Base-by-base conservation (phyloP, 2,113 vertebrate genomes). In the Prunella himalayana region DNA sequence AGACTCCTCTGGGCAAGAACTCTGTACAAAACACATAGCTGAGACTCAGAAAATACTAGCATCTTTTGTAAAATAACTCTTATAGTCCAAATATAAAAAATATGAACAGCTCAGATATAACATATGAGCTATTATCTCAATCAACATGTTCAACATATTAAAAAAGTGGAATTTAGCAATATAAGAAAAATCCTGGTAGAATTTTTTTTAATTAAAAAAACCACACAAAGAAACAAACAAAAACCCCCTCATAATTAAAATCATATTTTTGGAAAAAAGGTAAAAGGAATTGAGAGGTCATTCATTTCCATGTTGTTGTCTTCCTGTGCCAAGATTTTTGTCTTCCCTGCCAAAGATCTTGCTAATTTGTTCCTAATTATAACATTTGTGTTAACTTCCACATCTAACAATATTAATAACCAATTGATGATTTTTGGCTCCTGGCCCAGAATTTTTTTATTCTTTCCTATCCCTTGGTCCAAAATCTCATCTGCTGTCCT, bases 81-180 rank as follows among this genome's bases (percentile, higher is more conserved):
- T 53, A 50, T 3, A 73, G 20, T 4, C 15, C 56, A 83, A 35
- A 68, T 47, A 42, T 75, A 47, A 19, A 21, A 66, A 59, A 66
- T 31, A 37, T 22, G 6, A 59, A 44, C 61, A 86, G 9, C 6
- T 21, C 25, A 51, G 9, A 50, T 24, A 65, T 49, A 79, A 69
- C n/a, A 60, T 37, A 50, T 50, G 3, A 63, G 27, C 2, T 35
- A 22, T 45, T 66, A 50, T 33, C 14, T 70, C 28, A 77, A 19
- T 7, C 8, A 1, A 30, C 4, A 54, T 24, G 24, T 0, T 7
- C 8, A 1, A 30, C 4, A 54, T 24, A 28, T 0, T 30, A 9
- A 31, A 59, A 56, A 49, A 63, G 30, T 7, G 1, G 11, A 90
- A 82, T 27, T 15, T 24, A 44, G 8, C 8, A 61, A 63, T 7